Conservation (phyloP, 2,113 vertebrate genomes). For the Macaca nemestrina region DNA sequence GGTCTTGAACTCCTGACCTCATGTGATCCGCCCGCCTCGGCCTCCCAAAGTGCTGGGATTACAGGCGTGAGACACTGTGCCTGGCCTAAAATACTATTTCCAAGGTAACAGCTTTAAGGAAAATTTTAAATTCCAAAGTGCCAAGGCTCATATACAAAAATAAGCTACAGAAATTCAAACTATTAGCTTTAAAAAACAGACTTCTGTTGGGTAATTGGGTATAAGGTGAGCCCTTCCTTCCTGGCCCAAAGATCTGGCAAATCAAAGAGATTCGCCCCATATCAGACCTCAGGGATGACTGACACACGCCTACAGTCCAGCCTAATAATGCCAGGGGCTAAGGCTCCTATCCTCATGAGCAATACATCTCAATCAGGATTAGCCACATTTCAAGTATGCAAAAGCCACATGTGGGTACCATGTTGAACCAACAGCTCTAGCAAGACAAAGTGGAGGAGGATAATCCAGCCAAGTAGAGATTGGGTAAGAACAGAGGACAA, state of each 20-base stretch:
- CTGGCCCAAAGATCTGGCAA: background rate
- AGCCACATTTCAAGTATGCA: background rate
- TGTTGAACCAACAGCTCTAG: background rate
- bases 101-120: background rate
- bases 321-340: background rate
- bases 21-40: too few species aligned
- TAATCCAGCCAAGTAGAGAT: background rate
- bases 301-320: background rate
- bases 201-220: background rate
- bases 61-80: too few species aligned
- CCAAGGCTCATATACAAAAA: background rate
- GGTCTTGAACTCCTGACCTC: too few species aligned
- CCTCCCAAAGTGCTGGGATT: too few species aligned
- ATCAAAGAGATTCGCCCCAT: background rate
- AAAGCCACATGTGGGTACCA: background rate
- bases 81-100: background rate
- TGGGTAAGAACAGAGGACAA: background rate
- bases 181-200: background rate
- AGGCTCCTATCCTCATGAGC: background rate
- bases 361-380: background rate
- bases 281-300: background rate
- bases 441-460: background rate
- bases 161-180: background rate
- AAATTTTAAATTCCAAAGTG: background rate
- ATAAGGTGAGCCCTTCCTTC: background rate